A percentile compares a stretch with the other conserved stretches of the same genome.
phyloP scores from a whole-genome alignment of 2,113 vertebrate species.

The Lonchura striata region DNA sequence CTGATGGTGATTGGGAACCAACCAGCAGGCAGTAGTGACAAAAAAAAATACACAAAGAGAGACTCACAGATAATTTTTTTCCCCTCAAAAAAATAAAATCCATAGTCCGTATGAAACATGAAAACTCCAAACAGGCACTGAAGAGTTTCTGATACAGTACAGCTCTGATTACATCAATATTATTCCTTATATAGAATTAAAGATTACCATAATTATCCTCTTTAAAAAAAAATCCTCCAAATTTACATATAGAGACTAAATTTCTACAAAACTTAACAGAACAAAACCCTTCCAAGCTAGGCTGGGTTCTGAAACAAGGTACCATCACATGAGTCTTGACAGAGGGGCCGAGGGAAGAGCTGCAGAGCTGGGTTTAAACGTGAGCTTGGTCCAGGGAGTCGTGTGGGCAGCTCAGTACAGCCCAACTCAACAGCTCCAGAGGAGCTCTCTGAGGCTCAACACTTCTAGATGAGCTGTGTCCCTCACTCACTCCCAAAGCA shows the following conservation, averaged over 20 bases:
- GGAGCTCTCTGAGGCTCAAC: conserved; percentile 3
- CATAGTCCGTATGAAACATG: conserved; percentile 56
- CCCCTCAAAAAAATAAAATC: conserved; percentile 74
- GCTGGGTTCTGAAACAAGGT: conserved; percentile 45
- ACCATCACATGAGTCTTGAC: not conserved
- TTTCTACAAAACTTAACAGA: conserved; percentile 66
- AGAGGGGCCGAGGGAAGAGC: not conserved
- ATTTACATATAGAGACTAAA: conserved; percentile 69
- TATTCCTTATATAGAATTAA: conserved; percentile 46
- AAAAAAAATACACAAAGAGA: conserved; percentile 41
- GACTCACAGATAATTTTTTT: conserved; percentile 59
- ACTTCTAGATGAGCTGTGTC: conserved; percentile 15
- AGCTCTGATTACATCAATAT: conserved; percentile 58
- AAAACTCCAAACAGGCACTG: conserved; percentile 54
- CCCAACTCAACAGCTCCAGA: not conserved
- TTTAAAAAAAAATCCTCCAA: conserved; percentile 62
- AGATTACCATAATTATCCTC: conserved; percentile 48
- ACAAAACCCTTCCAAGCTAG: conserved; percentile 42
- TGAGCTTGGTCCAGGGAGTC: not conserved
- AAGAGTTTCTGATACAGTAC: conserved; percentile 44
- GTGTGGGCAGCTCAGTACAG: not conserved
- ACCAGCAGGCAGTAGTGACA: conserved; percentile 49
- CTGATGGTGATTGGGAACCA: conserved; percentile 16
- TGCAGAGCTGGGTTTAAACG: conserved; percentile 18
- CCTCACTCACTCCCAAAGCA: conserved; percentile 44